These are phyloP conservation scores for Frankliniella fusca DNA, from an alignment of 2,888 invertebrate genomes.

Conservation along the genomic window DNA sequence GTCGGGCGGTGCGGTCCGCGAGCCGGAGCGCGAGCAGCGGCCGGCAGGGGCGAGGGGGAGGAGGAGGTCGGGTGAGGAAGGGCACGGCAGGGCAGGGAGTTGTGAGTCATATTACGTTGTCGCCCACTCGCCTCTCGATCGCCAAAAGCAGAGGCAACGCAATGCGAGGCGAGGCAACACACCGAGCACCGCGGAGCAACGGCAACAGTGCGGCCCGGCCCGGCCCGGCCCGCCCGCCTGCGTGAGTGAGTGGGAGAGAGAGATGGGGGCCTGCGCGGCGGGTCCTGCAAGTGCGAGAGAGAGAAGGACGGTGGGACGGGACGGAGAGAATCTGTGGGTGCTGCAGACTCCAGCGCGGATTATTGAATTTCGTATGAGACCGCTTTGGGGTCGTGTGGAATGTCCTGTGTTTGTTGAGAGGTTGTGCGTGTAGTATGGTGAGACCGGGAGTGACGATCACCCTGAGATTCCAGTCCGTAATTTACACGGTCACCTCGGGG, in stretches of 20 bases:
- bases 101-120: slow-evolving; percentile 22
- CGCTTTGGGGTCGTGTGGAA: too few relatives aligned
- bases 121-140: slow-evolving; percentile 20
- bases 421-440: too few relatives aligned
- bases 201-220: neutral
- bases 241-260: neutral
- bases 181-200: neutral
- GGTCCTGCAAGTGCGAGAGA: neutral
- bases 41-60: neutral
- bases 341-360: too few relatives aligned
- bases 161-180: neutral
- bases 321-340: neutral
- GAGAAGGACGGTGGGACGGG: neutral
- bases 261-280: neutral
- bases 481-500: too few relatives aligned
- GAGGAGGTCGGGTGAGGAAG: neutral
- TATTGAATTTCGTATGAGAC: too few relatives aligned
- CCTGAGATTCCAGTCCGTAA: too few relatives aligned
- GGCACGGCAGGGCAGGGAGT: neutral
- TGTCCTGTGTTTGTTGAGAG: too few relatives aligned
- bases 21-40: neutral
- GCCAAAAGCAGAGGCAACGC: neutral
- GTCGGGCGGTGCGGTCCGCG: neutral
- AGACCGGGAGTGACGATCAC: too few relatives aligned
- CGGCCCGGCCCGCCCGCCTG: neutral